Conservation (phyloP, 2,113 vertebrate species). For the Xiphias gladius region DNA sequence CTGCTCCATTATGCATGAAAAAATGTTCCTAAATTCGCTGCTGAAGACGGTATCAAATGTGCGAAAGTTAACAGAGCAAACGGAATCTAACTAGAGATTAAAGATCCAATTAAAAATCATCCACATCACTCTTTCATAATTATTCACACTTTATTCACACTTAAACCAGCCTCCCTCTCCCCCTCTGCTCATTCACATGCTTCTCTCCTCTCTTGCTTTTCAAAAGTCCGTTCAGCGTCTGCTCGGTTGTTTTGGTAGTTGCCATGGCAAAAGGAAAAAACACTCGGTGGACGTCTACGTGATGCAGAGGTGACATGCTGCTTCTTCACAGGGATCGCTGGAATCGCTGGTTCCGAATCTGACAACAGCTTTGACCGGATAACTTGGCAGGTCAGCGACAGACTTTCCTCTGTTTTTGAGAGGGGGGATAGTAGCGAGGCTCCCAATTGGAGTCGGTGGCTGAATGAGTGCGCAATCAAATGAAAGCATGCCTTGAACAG, state of each 20-base stretch:
- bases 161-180: not conserved
- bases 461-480: conserved; percentile 27
- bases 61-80: not conserved
- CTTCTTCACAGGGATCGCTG: conserved; percentile 1
- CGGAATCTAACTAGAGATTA: conserved; percentile 1
- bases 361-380: conserved; percentile 5
- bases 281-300: not conserved
- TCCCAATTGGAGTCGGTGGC: conserved; percentile 3
- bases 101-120: conserved; percentile 7
- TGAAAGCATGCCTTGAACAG: not conserved
- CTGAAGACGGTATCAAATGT: not conserved
- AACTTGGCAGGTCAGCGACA: conserved; percentile 29
- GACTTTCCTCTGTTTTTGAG: conserved; percentile 22
- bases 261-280: conserved; percentile 15
- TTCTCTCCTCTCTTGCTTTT: conserved; percentile 9
- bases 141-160: not conserved
- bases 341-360: not conserved
- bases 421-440: conserved; percentile 4
- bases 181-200: conserved; percentile 45
- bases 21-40: not conserved
- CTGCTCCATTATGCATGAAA: not conserved
- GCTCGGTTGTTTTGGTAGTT: conserved; percentile 25
- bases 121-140: not conserved
- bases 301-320: conserved; percentile 15
- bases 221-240: conserved; percentile 26